These are phyloP conservation scores for Prionailurus viverrinus DNA, from an alignment of 2,113 vertebrate species.

Conservation along the genomic window DNA sequence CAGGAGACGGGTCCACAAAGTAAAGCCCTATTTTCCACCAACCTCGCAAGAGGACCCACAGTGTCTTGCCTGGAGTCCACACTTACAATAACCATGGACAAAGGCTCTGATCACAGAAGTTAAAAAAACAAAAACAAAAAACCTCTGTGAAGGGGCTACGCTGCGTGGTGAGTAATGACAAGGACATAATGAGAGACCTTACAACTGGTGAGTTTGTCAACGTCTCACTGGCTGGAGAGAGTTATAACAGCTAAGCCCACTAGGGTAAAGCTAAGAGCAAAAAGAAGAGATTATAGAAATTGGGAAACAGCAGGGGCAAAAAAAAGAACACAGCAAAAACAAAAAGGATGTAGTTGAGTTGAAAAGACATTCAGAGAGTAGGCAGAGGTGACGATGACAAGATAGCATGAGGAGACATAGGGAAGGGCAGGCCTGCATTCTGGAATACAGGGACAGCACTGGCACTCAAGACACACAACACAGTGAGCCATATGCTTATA, in stretches of 20 bases:
- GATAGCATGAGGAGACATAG: background rate
- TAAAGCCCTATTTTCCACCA: background rate
- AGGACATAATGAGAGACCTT: background rate
- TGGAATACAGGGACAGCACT: background rate
- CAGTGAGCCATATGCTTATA: background rate
- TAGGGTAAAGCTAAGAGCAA: background rate
- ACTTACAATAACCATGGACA: background rate
- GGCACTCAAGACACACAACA: background rate
- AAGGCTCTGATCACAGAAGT: background rate
- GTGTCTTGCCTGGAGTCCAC: background rate
- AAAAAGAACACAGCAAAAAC: background rate
- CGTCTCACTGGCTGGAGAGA: background rate
- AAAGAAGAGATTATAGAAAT: background rate
- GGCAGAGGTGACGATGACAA: background rate
- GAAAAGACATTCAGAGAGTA: background rate
- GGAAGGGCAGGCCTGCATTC: background rate
- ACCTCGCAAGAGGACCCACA: background rate
- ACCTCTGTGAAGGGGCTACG: background rate
- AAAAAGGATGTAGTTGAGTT: background rate
- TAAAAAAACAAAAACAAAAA: background rate
- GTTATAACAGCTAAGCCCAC: slow-evolving; percentile 1
- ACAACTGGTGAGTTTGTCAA: background rate
- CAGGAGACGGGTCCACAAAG: background rate
- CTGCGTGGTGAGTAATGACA: background rate
- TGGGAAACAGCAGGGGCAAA: background rate